phyloP scores from a whole-genome alignment of 2,888 invertebrate genomes.

The Drosophila aldrichi region DNA sequence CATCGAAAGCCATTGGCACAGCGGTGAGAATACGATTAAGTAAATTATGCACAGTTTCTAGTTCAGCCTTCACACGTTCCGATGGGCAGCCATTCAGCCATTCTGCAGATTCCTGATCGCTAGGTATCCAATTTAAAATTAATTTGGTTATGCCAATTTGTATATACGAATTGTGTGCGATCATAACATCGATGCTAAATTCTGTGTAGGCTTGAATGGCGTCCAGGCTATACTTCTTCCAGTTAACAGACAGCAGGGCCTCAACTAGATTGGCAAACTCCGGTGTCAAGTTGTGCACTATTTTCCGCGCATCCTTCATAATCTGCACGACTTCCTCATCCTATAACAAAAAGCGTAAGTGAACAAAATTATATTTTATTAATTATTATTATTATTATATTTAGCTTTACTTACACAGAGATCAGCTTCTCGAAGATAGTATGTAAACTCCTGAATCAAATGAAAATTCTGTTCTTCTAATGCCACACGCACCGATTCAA shows the following conservation, averaged over 20 bases:
- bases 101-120: slow-evolving; percentile 86
- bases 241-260: slow-evolving; percentile 87
- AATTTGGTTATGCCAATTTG: slow-evolving; percentile 88
- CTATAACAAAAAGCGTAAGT: slow-evolving; percentile 67
- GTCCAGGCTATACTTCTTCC: slow-evolving; percentile 86
- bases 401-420: slow-evolving; percentile 69
- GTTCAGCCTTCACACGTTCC: slow-evolving; percentile 86
- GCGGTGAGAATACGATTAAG: slow-evolving; percentile 84
- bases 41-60: slow-evolving; percentile 88
- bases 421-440: slow-evolving; percentile 69
- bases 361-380: not conserved
- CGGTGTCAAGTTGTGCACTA: slow-evolving; percentile 87
- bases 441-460: slow-evolving; percentile 76
- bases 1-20: slow-evolving; percentile 89
- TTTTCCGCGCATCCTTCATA: slow-evolving; percentile 87
- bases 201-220: slow-evolving; percentile 87
- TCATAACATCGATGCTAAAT: slow-evolving; percentile 89
- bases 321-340: slow-evolving; percentile 87
- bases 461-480: slow-evolving; percentile 69
- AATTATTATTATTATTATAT: too few relatives aligned
- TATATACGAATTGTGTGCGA: slow-evolving; percentile 89
- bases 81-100: slow-evolving; percentile 88
- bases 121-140: slow-evolving; percentile 87
- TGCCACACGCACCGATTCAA: slow-evolving; percentile 71
- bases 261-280: slow-evolving; percentile 87